Base-by-base conservation (phyloP, 1,140 invertebrate species). In the Uloborus diversus region DNA sequence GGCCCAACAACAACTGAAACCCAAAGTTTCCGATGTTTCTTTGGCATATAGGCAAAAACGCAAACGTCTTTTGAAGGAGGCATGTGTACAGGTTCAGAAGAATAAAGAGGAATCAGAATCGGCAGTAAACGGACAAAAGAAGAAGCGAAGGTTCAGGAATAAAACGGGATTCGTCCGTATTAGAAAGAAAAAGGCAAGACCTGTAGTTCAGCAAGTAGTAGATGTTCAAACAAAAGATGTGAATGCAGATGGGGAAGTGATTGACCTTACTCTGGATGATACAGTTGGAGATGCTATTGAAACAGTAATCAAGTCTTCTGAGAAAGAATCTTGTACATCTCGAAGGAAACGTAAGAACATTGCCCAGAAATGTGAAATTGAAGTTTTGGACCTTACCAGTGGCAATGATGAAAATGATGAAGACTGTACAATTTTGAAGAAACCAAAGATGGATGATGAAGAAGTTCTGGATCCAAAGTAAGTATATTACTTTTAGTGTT, bases 11-110 rank as follows among this genome's bases (percentile, higher is more conserved):
- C 28, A 93, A 14, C 96, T 96, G 85, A 89, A 93, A 82, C 96
- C 49, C 94, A 13, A 94, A 94, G 7, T 96, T 96, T 86, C 94
- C 94, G 0, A 93, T 90, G n/a, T 61, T n/a, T 25, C 33, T n/a
- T 17, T 59, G 4, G 78, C 65, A 33, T 69, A 69, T 20, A 88
- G 93, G 20, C 94, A 94, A 82, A 93, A 92, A 82, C 96, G 94
- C 85, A 95, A 94, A 85, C 93, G 93, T 83, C 93, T 68, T 23
- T 4, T 64, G 17, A 75, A 76, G 25, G 51, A 71, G 42, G 69
- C 42, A 20, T 62, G 57, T 3, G 14, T 42, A n/a, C 35, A 75
- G 51, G 56, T 59, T 23, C 27, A 73, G 14, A 51, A 69, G 33
- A 1, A 25, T 14, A 70, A 80, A 35, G 42, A 61, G 13, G 17